phyloP scores from a whole-genome alignment of 2,113 vertebrate species.

The Silurus meridionalis region DNA sequence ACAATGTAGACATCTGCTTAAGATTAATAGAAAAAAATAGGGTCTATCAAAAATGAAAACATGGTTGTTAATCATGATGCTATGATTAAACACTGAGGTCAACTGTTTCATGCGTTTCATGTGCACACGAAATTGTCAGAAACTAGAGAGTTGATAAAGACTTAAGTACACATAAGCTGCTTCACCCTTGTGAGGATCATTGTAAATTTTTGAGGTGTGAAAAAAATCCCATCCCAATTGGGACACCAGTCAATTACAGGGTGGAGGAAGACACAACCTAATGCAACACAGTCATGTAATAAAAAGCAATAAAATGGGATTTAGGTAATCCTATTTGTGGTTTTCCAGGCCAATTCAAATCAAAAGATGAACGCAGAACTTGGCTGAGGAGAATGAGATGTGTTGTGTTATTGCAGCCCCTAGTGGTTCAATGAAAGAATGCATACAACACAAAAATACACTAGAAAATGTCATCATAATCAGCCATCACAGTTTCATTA shows the following conservation, averaged over 20 bases:
- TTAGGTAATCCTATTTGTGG: not conserved
- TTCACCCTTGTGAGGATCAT: not conserved
- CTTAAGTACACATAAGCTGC: not conserved
- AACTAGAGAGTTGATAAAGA: not conserved
- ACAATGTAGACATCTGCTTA: slow-evolving; percentile 26
- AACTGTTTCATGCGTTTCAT: not conserved
- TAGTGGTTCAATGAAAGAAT: slow-evolving; percentile 65
- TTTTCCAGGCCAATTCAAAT: not conserved
- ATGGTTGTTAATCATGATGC: not conserved
- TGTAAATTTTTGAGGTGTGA: not conserved
- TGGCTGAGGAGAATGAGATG: not conserved
- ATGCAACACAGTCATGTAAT: not conserved
- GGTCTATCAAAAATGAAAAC: too few species aligned
- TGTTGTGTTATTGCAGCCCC: slow-evolving; percentile 66
- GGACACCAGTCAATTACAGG: not conserved
- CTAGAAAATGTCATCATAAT: not conserved
- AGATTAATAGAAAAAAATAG: slow-evolving; percentile 4
- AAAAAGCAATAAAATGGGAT: not conserved
- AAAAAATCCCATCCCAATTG: not conserved
- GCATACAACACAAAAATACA: slow-evolving; percentile 34
- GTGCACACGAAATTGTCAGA: not conserved
- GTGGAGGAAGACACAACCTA: too few species aligned
- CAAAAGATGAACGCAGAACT: not conserved
- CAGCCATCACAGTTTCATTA: not conserved
- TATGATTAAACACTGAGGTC: not conserved